Conservation (phyloP, 2,113 vertebrate genomes). For the Stegastes partitus region DNA sequence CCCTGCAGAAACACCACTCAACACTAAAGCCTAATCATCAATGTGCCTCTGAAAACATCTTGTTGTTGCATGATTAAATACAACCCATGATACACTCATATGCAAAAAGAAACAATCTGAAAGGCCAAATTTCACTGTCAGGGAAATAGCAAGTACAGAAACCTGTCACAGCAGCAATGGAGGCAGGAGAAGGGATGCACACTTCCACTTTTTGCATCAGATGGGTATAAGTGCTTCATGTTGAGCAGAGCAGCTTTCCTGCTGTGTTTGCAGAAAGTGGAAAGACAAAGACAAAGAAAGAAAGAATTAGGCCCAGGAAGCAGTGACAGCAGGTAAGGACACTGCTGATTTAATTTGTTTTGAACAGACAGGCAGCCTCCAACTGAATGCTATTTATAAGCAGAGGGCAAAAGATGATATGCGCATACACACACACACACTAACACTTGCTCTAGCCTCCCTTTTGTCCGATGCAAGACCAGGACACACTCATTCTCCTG, state of each 20-base stretch:
- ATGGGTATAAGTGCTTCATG: not conserved
- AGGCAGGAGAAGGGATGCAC: not conserved
- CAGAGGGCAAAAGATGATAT: conserved; percentile 39
- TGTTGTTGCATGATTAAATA: conserved; percentile 30
- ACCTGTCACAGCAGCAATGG: not conserved
- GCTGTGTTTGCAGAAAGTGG: conserved; percentile 8
- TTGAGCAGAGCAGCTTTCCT: not conserved
- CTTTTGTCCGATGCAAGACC: not conserved
- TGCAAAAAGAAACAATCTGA: not conserved
- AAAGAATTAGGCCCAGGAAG: conserved; percentile 9
- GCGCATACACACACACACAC: not conserved
- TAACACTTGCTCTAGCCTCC: not conserved
- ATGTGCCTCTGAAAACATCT: conserved; percentile 4
- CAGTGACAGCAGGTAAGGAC: conserved; percentile 48
- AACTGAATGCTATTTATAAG: conserved; percentile 49
- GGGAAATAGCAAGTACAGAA: not conserved
- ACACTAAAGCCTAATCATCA: conserved; percentile 22
- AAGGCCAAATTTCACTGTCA: conserved; percentile 4
- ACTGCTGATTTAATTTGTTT: conserved; percentile 58
- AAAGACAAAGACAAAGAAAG: conserved; percentile 24
- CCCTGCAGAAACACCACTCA: conserved; percentile 27
- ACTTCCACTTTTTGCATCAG: not conserved
- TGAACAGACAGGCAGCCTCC: conserved; percentile 38
- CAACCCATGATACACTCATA: not conserved
- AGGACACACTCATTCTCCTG: conserved; percentile 25